Percentiles rank a stretch among this genome's conserved stretches.
Conservation (phyloP, 53 echinoderm and acorn worm species). For the Stichopus horrens region DNA sequence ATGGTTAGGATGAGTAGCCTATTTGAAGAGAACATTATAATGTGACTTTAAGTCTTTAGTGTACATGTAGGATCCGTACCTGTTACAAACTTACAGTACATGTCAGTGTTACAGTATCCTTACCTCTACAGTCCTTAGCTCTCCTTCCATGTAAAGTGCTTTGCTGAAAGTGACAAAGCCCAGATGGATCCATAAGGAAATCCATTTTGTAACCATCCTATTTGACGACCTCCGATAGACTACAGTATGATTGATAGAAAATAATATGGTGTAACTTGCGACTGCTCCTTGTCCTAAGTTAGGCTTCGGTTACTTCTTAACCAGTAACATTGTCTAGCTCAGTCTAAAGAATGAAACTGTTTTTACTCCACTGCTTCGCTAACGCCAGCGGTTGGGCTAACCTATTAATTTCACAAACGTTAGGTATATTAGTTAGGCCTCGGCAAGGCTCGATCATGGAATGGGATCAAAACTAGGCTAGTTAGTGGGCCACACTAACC, state of each 20-base stretch:
- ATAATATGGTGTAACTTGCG: no score
- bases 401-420: no score
- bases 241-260: neutral
- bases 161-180: constrained; percentile 10
- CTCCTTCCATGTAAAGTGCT: constrained; percentile 58
- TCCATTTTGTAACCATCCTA: constrained; percentile 27
- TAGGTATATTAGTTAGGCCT: no score
- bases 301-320: neutral
- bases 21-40: no score
- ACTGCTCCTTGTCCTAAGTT: neutral
- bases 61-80: neutral
- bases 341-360: no score
- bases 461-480: no score
- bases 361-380: no score
- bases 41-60: neutral
- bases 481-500: no score
- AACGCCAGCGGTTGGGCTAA: no score
- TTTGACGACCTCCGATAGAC: neutral
- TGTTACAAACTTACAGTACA: neutral
- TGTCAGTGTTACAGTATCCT: neutral
- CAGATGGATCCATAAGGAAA: neutral
- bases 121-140: constrained; percentile 50
- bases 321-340: neutral
- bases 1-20: no score
- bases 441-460: no score